phyloP scores from a whole-genome alignment of 1,140 invertebrate species.

The Drosophila pectinifera region DNA sequence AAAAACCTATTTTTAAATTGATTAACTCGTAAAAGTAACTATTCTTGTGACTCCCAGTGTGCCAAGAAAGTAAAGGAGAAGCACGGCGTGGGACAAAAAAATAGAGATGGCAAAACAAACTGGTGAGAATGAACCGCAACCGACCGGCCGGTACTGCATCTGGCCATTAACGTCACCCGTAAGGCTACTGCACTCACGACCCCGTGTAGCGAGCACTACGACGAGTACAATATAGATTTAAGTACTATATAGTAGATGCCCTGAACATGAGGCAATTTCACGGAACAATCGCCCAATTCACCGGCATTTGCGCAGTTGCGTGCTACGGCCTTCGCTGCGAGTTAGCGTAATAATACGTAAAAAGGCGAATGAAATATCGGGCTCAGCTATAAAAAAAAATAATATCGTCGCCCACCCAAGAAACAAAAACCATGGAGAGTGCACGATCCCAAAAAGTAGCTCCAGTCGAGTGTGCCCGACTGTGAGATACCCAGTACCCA shows the following conservation, averaged over 20 bases:
- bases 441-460: too few relatives aligned
- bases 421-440: slow-evolving; percentile 3
- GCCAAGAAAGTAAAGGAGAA: slow-evolving; percentile 5
- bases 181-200: slow-evolving; percentile 6
- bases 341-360: slow-evolving; percentile 54
- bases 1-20: not conserved
- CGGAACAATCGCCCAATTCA: slow-evolving; percentile 45
- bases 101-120: slow-evolving; percentile 12
- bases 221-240: slow-evolving; percentile 14
- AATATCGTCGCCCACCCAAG: slow-evolving; percentile 34
- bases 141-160: slow-evolving; percentile 24
- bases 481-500: too few relatives aligned
- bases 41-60: not conserved
- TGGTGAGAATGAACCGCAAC: slow-evolving; percentile 25
- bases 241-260: slow-evolving; percentile 18
- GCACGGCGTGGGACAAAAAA: slow-evolving; percentile 4
- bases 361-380: slow-evolving; percentile 41
- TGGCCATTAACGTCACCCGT: slow-evolving; percentile 16
- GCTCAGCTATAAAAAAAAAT: slow-evolving; percentile 29
- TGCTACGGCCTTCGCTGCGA: slow-evolving; percentile 47
- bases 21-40: not conserved
- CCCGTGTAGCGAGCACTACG: slow-evolving; percentile 2
- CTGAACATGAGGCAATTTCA: slow-evolving; percentile 27
- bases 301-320: slow-evolving; percentile 45
- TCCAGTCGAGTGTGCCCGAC: too few relatives aligned